Percentiles rank a stretch among this genome's conserved stretches.
These are phyloP conservation scores for Spongilla lacustris DNA, from an alignment of 37 sponge, comb jelly and placozoan species.

Conservation along the genomic window DNA sequence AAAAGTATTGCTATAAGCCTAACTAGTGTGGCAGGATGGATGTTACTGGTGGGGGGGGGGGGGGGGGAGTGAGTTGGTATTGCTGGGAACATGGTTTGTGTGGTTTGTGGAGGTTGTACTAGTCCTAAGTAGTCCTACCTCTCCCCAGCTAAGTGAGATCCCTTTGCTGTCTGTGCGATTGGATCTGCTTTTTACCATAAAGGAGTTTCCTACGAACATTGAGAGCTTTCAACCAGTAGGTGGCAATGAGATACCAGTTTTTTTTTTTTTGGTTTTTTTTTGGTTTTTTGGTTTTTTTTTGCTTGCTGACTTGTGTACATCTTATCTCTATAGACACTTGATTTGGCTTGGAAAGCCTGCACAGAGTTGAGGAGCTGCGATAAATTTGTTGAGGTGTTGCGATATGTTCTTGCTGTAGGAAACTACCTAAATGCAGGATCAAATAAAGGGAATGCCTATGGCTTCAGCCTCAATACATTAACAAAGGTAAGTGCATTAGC, in stretches of 20 bases:
- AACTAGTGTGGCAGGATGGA: background rate
- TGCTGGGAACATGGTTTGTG: too few relatives aligned
- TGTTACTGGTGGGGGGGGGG: too few relatives aligned
- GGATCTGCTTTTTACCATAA: conserved; percentile 75
- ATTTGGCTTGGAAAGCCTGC: conserved; percentile 75
- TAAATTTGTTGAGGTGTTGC: conserved; percentile 63
- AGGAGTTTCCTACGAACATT: conserved; percentile 76
- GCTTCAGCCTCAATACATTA: conserved; percentile 70
- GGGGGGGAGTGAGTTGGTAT: too few relatives aligned
- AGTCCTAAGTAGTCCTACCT: background rate
- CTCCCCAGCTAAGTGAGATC: conserved; percentile 63
- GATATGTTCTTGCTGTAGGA: conserved; percentile 81
- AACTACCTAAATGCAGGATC: conserved; percentile 87
- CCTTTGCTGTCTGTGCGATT: conserved; percentile 59
- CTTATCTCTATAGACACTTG: conserved; percentile 34
- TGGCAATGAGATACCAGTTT: background rate
- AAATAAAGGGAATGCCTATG: conserved; percentile 76
- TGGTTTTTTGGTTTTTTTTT: too few relatives aligned
- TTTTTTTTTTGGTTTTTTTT: background rate
- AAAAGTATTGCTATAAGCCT: background rate
- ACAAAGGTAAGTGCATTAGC: conserved; percentile 52
- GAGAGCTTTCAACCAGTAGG: conserved; percentile 79
- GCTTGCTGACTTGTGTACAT: background rate
- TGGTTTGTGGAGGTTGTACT: background rate
- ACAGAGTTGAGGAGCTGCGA: conserved; percentile 45